Evolutionary conservation across 2,113 vertebrate species (phyloP), one percentile per base, ranked within the genome.

Genomic region (Heloderma charlesbogerti): DNA sequence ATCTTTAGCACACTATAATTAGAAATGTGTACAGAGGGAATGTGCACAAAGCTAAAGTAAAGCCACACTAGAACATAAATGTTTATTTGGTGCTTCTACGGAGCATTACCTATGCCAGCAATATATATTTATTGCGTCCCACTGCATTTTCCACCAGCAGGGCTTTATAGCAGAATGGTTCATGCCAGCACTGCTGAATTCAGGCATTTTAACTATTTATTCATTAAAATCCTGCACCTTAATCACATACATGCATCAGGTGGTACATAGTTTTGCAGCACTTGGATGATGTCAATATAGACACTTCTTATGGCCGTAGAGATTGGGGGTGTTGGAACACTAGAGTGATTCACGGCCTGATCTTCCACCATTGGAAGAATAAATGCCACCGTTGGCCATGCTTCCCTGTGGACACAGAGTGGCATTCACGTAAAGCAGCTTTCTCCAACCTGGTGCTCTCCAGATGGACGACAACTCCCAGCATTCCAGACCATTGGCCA

Each of bases 1-100:
- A 48, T 48, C 87, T 94, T 93, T 74, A 90, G 88, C 82, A 86
- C 77, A 80, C 85, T 89, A 48, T 75, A n/a, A 87, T 1, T 22
- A 75, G 27, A 85, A 72, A 77, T 0, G 66, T 63, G 82, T 92
- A 43, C 91, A 92, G 25, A 86, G 45, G 27, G 78, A 88, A 66
- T 7, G 20, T 7, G 80, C 0, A 74, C 51, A 92, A 93, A 94
- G 67, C 0, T 45, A 31, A 95, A 93, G 57, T 74, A 66, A 86
- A 80, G 34, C 40, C 88, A 78, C 18, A 91, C 20, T 40, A 69
- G 25, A 80, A 54, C 43, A 71, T 20, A 54, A 88, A 92, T 43
- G 31, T 82, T n/a, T 75, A 74, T 84, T 89, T 43, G n/a, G 54
- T 69, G 43, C 31, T 82, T 67, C 45, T 7, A 6, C 12, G 74